Conservation (phyloP, 2,888 invertebrate genomes). For the Ichneumoninae sp. region DNA sequence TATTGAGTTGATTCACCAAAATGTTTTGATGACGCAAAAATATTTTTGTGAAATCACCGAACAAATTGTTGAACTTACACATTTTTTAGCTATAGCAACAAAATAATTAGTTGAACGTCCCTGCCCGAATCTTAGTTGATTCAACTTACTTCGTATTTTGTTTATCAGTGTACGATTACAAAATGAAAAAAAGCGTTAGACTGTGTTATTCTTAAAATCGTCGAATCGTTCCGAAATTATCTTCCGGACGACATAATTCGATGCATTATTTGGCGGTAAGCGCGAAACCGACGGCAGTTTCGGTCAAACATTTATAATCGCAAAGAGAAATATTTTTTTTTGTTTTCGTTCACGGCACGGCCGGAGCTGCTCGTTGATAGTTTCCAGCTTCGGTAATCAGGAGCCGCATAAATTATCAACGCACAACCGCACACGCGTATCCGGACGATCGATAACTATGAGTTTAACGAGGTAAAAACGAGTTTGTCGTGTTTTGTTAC, state of each 20-base stretch:
- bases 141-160: too few species aligned
- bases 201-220: too few species aligned
- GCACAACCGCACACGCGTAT: not conserved
- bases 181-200: too few species aligned
- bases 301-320: not conserved
- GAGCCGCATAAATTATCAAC: not conserved
- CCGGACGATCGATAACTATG: not conserved
- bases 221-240: too few species aligned
- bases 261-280: not conserved
- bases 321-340: not conserved
- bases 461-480: not conserved
- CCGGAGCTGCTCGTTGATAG: not conserved
- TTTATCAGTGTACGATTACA: too few species aligned
- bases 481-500: conserved; percentile 40
- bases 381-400: not conserved
- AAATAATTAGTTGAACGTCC: too few species aligned
- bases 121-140: too few species aligned
- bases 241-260: not conserved
- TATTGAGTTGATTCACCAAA: too few species aligned
- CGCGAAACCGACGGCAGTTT: not conserved
- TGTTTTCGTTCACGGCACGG: not conserved
- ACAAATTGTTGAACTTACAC: too few species aligned
- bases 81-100: too few species aligned
- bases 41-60: too few species aligned
- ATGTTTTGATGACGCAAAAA: too few species aligned